Percentiles rank a stretch among this genome's conserved stretches.
Evolutionary conservation across 2,888 invertebrate genomes (phyloP).

Genomic region (Andrena minutula): DNA sequence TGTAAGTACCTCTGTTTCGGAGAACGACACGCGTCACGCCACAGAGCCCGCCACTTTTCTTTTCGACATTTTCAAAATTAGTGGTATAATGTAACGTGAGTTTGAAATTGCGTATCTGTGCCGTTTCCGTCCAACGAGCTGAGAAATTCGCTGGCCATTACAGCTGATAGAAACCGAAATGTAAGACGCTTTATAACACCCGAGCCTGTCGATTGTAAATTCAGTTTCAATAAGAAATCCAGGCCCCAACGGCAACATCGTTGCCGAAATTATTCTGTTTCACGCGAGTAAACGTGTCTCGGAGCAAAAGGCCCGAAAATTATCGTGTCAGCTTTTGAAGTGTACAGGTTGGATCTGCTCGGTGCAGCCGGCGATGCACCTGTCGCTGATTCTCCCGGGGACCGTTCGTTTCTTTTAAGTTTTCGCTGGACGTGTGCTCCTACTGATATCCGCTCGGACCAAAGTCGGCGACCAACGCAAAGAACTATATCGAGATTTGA

Average conservation of each 20-base stretch:
- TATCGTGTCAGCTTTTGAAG: constrained; percentile 51
- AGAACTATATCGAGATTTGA: not conserved
- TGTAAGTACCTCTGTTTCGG: constrained; percentile 33
- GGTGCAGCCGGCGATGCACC: constrained; percentile 68
- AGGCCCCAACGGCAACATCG: not conserved
- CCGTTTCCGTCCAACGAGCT: no score
- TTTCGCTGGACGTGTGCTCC: not conserved
- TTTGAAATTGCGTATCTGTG: not conserved
- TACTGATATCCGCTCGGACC: not conserved
- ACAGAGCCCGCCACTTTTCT: constrained; percentile 23
- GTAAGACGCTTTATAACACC: not conserved
- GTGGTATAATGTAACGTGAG: not conserved
- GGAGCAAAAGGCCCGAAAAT: constrained; percentile 25
- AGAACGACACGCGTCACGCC: constrained; percentile 48
- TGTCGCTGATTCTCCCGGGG: constrained; percentile 54
- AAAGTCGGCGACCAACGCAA: not conserved
- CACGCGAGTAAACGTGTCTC: constrained; percentile 11
- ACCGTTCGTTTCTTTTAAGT: constrained; percentile 31
- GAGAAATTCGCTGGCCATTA: no score
- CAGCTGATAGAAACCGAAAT: not conserved
- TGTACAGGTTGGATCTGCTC: constrained; percentile 33
- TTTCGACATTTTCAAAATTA: not conserved
- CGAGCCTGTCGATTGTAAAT: not conserved
- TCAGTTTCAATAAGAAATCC: not conserved
- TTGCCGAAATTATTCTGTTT: not conserved